Conservation (phyloP, 2,888 invertebrate species). For the Chrysotoxum bicinctum region DNA sequence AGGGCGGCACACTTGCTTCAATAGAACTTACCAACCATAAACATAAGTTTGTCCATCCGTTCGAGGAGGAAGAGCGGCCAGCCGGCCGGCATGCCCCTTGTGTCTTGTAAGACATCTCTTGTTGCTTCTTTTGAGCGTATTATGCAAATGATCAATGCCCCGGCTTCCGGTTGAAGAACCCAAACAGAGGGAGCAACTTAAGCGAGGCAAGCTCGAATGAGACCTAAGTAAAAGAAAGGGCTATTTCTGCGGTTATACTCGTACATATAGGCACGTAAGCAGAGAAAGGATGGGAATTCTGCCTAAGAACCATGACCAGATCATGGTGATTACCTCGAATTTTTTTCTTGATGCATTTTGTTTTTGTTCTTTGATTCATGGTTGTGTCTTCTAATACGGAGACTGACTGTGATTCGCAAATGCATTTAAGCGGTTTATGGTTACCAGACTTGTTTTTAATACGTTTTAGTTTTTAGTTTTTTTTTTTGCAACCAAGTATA, state of each 20-base stretch:
- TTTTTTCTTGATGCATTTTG: background rate
- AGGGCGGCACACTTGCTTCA: conserved; percentile 54
- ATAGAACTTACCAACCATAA: conserved; percentile 53
- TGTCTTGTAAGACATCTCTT: conserved; percentile 30
- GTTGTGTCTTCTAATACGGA: conserved; percentile 35
- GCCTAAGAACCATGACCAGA: conserved; percentile 59
- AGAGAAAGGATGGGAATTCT: conserved; percentile 14
- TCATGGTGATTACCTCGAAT: conserved; percentile 63
- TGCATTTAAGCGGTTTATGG: background rate
- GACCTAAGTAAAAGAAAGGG: conserved; percentile 23
- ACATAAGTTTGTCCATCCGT: conserved; percentile 41
- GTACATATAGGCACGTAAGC: background rate
- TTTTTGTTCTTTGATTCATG: background rate
- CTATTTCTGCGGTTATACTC: conserved; percentile 30
- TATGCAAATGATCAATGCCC: conserved; percentile 72
- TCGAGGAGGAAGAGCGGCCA: background rate
- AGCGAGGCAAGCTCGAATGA: background rate
- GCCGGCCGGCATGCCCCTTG: conserved; percentile 18
- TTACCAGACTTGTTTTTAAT: no score
- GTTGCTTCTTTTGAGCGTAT: conserved; percentile 56
- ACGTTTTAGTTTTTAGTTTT: no score
- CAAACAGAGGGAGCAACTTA: conserved; percentile 30
- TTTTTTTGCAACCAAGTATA: no score
- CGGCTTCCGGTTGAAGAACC: conserved; percentile 64
- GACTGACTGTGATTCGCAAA: conserved; percentile 9